Percentiles rank a stretch among this genome's conserved stretches.
Evolutionary conservation across 2,113 vertebrate genomes (phyloP).

Genomic region (Phasianus colchicus): DNA sequence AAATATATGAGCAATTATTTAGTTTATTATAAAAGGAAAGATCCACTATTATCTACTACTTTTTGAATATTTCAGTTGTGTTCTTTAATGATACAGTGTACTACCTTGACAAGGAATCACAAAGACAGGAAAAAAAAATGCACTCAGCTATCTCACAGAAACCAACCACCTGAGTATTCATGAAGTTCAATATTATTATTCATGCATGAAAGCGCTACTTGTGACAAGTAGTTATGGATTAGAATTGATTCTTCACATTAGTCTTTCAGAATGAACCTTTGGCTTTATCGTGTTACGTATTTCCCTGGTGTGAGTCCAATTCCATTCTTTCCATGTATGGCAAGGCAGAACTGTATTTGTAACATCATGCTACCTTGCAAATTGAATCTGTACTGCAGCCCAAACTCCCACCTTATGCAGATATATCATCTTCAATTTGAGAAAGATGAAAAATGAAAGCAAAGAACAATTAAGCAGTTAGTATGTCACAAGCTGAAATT

Average conservation of each 20-base stretch:
- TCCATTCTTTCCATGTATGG: neutral
- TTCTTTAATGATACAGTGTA: neutral
- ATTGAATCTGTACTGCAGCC: neutral
- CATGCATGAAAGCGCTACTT: slow-evolving; percentile 19
- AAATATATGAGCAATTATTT: neutral
- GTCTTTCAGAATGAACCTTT: slow-evolving; percentile 10
- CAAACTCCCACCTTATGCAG: neutral
- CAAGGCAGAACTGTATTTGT: neutral
- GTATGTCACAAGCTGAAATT: neutral
- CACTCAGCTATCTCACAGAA: neutral
- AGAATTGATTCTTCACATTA: slow-evolving; percentile 34
- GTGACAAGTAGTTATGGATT: slow-evolving; percentile 27
- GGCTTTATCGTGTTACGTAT: neutral
- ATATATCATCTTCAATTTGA: neutral
- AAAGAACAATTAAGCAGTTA: neutral
- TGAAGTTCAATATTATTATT: slow-evolving; percentile 22
- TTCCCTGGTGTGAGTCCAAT: neutral
- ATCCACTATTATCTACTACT: neutral
- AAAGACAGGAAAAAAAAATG: neutral
- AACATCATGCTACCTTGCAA: rapidly evolving
- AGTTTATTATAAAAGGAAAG: neutral
- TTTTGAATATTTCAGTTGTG: neutral
- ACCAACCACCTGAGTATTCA: neutral
- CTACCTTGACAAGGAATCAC: neutral
- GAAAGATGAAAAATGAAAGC: neutral